Conservation (phyloP, 2,888 invertebrate genomes). For the Troglohyphantes excavatus region DNA sequence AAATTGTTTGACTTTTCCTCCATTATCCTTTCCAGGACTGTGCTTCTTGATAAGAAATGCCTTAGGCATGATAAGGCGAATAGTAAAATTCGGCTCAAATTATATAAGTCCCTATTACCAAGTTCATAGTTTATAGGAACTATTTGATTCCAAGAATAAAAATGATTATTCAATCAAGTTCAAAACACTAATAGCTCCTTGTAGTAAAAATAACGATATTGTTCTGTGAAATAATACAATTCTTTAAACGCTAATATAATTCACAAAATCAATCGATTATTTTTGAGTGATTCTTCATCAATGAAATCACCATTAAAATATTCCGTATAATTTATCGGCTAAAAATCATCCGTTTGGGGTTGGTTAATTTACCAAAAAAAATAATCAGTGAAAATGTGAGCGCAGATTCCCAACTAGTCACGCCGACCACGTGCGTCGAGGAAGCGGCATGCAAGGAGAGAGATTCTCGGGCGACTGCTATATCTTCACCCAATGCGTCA, state of each 20-base stretch:
- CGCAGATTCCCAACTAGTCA: not conserved
- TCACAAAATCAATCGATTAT: too few species aligned
- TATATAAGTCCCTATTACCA: not conserved
- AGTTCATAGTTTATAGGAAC: not conserved
- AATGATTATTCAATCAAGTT: too few species aligned
- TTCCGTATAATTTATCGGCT: too few species aligned
- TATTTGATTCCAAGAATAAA: not conserved
- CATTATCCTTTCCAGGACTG: constrained; percentile 35
- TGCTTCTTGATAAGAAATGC: constrained; percentile 75
- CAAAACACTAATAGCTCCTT: too few species aligned
- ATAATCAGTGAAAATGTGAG: too few species aligned
- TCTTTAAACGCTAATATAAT: too few species aligned
- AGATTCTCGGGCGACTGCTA: not conserved
- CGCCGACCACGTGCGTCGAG: constrained; percentile 51
- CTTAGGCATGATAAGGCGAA: constrained; percentile 53
- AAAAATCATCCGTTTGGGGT: too few species aligned
- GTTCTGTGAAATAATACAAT: too few species aligned
- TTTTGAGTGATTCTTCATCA: too few species aligned
- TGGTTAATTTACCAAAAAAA: too few species aligned
- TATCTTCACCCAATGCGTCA: not conserved
- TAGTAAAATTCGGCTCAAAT: not conserved
- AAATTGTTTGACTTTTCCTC: constrained; percentile 7
- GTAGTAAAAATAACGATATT: too few species aligned
- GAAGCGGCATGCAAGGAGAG: not conserved
- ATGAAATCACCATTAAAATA: too few species aligned